Base-by-base conservation (phyloP, 2,797 vertebrate genomes). In the Xenentodon cancila region DNA sequence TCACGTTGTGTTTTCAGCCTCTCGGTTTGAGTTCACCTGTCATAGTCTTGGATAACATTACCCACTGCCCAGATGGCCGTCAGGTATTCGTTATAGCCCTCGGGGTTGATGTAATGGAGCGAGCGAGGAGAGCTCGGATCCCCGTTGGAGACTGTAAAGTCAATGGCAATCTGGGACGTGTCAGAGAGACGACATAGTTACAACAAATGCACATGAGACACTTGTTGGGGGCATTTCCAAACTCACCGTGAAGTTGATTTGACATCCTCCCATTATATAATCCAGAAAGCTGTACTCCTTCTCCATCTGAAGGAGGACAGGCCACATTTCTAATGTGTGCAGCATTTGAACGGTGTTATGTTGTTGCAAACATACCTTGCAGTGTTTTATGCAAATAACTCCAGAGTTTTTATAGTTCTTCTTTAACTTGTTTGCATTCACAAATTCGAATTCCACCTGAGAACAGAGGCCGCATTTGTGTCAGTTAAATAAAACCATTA, bases 201-300 rank as follows among this genome's bases (percentile, higher is more conserved):
- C 20, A 6, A 53, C 3, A 18, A 16, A 50, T 1, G 9, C 17
- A 46, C 5, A 46, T 1, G 15, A 20, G 13, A 58, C 5, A 51
- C 16, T 34, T 6, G 19, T 18, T 25, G 12, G 7, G 3, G n/a
- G 7, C 8, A 11, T 63, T 9, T 19, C 42, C 17, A 16, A 71
- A 95, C 97, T 95, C 91, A 99, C 97, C 1, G 94, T 98, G 80
- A 99, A 99, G 91, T 97, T 98, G 82, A 99, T 90, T 64, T 99
- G 96, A 84, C 96, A 98, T 8, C 98, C 98, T 75, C 98, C 97
- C 97, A 98, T 98, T 19, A 99, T 88, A 70, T 97, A 99, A 85
- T 99, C 97, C 71, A 99, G 90, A 83, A 99, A 99, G 1, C 93
- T 94, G 63, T 94, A 99, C 79, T 97, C 95, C 70, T 93, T 93